Evolutionary conservation across 2,797 vertebrate genomes (phyloP).

Genomic region (Oceanodroma leucorhoa): DNA sequence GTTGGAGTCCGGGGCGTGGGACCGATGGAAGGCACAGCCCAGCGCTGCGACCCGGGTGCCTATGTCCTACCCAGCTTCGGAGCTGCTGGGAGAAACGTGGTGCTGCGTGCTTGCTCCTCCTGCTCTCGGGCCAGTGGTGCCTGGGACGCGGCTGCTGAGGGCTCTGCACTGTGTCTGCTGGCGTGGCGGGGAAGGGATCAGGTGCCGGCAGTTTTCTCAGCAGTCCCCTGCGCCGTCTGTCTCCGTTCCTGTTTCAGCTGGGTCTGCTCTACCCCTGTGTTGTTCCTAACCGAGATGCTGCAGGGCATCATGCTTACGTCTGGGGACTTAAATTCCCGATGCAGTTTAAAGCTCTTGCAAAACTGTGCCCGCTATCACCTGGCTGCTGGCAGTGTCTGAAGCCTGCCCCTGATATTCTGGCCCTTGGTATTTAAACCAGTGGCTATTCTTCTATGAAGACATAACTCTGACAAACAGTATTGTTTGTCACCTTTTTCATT

Average conservation of each 20-base stretch:
- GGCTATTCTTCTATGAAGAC: not conserved
- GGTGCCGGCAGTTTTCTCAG: not conserved
- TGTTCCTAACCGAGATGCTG: not conserved
- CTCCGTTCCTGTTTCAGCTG: fast-evolving
- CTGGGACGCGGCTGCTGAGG: not conserved
- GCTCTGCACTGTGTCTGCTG: not conserved
- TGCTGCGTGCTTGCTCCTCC: not conserved
- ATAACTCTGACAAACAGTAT: not conserved
- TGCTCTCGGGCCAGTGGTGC: not conserved
- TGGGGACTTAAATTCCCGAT: not conserved
- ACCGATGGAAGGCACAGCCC: not conserved
- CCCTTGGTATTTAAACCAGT: not conserved
- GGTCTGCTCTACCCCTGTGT: not conserved
- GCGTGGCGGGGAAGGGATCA: no score
- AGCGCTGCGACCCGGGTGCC: fast-evolving
- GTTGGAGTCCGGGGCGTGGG: fast-evolving
- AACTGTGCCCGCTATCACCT: not conserved
- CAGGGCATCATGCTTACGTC: not conserved
- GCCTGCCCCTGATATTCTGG: not conserved
- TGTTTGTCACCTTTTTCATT: not conserved
- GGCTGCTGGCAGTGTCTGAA: not conserved
- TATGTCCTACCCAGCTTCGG: fast-evolving
- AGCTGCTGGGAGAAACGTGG: not conserved
- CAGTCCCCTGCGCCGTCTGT: not conserved
- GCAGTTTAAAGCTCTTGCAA: not conserved